Evolutionary conservation across 1,140 invertebrate genomes (phyloP).

Genomic region (Apis laboriosa): DNA sequence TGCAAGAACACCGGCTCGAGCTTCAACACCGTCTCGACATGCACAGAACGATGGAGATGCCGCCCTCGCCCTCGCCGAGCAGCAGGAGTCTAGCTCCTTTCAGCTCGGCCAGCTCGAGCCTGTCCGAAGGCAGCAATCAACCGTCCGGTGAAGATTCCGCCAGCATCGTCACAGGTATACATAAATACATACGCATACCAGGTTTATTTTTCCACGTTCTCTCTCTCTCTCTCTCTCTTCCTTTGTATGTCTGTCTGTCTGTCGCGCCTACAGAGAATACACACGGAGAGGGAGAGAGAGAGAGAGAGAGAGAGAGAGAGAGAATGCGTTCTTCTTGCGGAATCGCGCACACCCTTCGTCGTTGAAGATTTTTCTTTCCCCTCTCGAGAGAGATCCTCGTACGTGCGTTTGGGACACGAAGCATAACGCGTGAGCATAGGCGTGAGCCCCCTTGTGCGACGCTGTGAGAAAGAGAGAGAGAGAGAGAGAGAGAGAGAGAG

Average conservation of each 20-base stretch:
- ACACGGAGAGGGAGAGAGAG: not conserved
- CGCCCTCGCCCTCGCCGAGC: conserved; percentile 92
- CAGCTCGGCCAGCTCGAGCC: conserved; percentile 93
- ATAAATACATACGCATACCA: conserved; percentile 52
- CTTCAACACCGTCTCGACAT: conserved; percentile 79
- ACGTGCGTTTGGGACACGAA: conserved; percentile 1
- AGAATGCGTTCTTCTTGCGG: not conserved
- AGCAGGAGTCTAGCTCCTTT: conserved; percentile 90
- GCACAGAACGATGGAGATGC: conserved; percentile 81
- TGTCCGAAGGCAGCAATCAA: conserved; percentile 89
- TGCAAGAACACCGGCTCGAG: conserved; percentile 79
- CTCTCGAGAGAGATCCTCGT: not conserved
- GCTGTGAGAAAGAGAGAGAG: not conserved
- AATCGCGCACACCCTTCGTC: not conserved
- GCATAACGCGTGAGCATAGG: too few relatives aligned
- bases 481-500: not conserved
- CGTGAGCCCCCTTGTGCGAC: not conserved
- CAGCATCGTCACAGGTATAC: conserved; percentile 93
- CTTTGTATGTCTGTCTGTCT: not conserved
- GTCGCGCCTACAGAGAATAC: not conserved
- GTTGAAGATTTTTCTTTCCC: not conserved
- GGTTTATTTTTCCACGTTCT: conserved; percentile 54
- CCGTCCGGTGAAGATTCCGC: conserved; percentile 90
- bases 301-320: not conserved
- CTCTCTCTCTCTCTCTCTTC: not conserved